Percentiles rank a stretch among this genome's conserved stretches.
Conservation (phyloP, 2,797 vertebrate species). For the Aythya fuligula region DNA sequence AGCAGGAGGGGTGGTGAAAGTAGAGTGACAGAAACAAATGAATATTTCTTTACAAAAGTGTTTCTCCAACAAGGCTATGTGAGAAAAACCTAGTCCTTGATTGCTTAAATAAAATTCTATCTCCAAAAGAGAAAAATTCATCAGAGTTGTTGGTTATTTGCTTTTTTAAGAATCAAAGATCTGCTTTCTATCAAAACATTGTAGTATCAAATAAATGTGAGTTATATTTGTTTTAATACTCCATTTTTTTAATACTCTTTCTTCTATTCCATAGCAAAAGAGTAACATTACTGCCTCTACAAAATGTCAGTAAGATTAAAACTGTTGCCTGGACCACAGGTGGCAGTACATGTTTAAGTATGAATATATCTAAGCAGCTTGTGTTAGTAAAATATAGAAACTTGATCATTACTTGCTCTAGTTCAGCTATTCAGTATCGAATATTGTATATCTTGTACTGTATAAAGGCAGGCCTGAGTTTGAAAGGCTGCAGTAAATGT, state of each 20-base stretch:
- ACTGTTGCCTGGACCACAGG: slow-evolving; percentile 32
- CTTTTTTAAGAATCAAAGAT: background rate
- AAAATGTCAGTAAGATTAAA: background rate
- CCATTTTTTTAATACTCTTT: background rate
- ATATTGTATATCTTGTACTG: background rate
- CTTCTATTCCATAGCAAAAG: background rate
- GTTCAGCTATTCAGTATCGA: background rate
- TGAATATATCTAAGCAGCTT: background rate
- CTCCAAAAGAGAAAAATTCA: background rate
- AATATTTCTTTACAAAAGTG: background rate
- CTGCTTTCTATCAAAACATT: background rate
- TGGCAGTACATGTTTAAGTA: slow-evolving; percentile 41
- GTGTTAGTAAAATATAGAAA: background rate
- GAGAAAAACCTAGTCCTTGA: background rate
- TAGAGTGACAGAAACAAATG: background rate
- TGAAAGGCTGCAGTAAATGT: background rate
- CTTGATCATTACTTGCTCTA: background rate
- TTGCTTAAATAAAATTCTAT: background rate
- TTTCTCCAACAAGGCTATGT: background rate
- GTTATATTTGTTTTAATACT: background rate
- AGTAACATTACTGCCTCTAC: background rate
- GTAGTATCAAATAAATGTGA: background rate
- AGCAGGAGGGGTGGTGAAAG: background rate
- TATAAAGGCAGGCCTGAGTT: background rate
- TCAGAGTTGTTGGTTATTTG: background rate